Percentiles rank a stretch among this genome's conserved stretches.
Conservation (phyloP, 1,140 invertebrate species). For the Nautilus pompilius region DNA sequence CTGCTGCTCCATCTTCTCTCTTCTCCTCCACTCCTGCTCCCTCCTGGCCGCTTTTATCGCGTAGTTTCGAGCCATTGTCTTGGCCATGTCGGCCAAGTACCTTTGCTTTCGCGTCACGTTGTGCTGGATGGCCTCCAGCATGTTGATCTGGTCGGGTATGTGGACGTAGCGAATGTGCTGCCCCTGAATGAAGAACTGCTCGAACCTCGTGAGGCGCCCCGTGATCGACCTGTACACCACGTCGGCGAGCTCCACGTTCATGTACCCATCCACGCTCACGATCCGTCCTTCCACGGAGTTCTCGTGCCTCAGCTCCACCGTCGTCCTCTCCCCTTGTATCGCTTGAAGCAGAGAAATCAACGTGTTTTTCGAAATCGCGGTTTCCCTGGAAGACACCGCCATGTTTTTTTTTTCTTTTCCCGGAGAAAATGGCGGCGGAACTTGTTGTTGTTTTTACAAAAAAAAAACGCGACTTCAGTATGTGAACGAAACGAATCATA, state of each 20-base stretch:
- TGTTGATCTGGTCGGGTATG: conserved; percentile 59
- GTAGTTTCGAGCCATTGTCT: background rate
- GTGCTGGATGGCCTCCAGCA: conserved; percentile 31
- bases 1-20: background rate
- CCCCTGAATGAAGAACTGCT: conserved; percentile 63
- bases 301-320: conserved; percentile 68
- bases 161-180: conserved; percentile 68
- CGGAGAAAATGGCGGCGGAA: no score
- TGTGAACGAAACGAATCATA: no score
- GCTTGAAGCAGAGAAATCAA: conserved; percentile 62
- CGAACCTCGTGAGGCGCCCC: conserved; percentile 54
- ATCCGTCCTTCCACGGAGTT: conserved; percentile 62
- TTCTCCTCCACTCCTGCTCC: background rate
- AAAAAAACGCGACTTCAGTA: no score
- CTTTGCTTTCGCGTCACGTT: conserved; percentile 8
- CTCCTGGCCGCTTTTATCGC: background rate
- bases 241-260: conserved; percentile 67
- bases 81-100: background rate
- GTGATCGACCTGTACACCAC: conserved; percentile 62
- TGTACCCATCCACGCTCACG: conserved; percentile 64
- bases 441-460: no score
- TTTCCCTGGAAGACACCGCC: conserved; percentile 22
- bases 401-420: no score
- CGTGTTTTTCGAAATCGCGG: conserved; percentile 32
- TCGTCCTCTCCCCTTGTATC: conserved; percentile 63